phyloP scores from a whole-genome alignment of 1,140 invertebrate genomes.

The Eciton burchellii region DNA sequence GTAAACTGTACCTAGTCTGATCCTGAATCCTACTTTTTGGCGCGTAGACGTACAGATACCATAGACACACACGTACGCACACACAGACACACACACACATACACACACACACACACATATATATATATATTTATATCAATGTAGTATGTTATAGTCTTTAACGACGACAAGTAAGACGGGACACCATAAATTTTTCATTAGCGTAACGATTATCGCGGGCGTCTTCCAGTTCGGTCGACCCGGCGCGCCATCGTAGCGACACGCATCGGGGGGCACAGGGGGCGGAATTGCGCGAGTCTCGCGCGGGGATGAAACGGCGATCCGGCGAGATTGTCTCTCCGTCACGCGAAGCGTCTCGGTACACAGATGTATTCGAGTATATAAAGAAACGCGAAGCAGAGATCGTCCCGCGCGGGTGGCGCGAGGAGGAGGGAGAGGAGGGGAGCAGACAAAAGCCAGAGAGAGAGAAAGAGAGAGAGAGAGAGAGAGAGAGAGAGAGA shows the following conservation, averaged over 20 bases:
- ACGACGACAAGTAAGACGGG: slow-evolving; percentile 61
- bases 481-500: neutral
- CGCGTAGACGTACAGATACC: slow-evolving; percentile 59
- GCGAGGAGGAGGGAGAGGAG: slow-evolving; percentile 6
- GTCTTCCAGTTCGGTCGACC: slow-evolving; percentile 36
- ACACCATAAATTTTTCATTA: slow-evolving; percentile 72
- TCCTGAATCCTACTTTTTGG: slow-evolving; percentile 68
- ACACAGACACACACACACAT: slow-evolving; percentile 36
- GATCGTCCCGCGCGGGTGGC: neutral
- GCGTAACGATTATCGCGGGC: slow-evolving; percentile 63
- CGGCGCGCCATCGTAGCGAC: slow-evolving; percentile 57
- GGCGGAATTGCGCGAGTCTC: neutral
- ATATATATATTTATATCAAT: slow-evolving; percentile 72
- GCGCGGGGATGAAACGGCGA: neutral
- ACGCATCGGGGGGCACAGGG: neutral
- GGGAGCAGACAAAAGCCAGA: too few species aligned
- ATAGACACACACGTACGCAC: slow-evolving; percentile 23
- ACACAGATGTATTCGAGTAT: slow-evolving; percentile 26
- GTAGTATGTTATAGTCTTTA: slow-evolving; percentile 75
- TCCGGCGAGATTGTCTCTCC: neutral
- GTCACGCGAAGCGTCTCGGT: neutral
- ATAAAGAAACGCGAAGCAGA: slow-evolving; percentile 28
- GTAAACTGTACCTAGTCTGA: slow-evolving; percentile 67
- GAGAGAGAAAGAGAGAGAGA: slow-evolving; percentile 9
- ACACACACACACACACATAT: slow-evolving; percentile 45